Evolutionary conservation across 1,140 invertebrate species (phyloP).

Genomic region (Listronotus bonariensis): DNA sequence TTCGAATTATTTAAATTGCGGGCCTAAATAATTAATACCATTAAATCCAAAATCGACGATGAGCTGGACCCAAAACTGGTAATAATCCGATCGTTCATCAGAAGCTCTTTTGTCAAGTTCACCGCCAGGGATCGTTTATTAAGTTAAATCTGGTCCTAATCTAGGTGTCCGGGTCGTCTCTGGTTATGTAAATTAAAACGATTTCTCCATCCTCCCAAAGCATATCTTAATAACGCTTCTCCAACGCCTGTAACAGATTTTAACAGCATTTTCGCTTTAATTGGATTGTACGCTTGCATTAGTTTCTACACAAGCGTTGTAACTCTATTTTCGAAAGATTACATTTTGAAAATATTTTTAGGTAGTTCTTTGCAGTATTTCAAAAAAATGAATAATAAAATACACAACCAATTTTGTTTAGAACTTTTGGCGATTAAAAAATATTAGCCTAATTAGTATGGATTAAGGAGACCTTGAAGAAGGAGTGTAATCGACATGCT

Average conservation of each 20-base stretch:
- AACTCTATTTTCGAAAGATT: no score
- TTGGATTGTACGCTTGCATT: not conserved
- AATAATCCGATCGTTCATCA: conserved; percentile 20
- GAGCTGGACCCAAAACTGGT: not conserved
- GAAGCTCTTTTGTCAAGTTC: conserved; percentile 21
- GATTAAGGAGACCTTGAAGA: no score
- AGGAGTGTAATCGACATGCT: no score
- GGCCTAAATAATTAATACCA: not conserved
- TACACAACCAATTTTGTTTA: no score
- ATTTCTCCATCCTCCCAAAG: conserved; percentile 14
- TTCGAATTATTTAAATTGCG: no score
- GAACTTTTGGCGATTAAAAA: no score
- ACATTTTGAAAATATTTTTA: no score
- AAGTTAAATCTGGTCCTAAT: conserved; percentile 24
- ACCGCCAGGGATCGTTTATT: conserved; percentile 12
- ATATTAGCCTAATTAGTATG: no score
- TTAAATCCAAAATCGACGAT: not conserved
- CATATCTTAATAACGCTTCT: not conserved
- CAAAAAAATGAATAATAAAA: no score
- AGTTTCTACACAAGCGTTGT: no score
- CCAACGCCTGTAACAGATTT: conserved; percentile 9
- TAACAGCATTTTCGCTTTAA: conserved; percentile 1
- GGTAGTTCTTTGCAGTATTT: no score
- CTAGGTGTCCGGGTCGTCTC: conserved; percentile 10
- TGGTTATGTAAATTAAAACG: conserved; percentile 27